A percentile compares a stretch with the other conserved stretches of the same genome.
Evolutionary conservation across 2,113 vertebrate genomes (phyloP).

Genomic region (Periophthalmodon schlosseri): DNA sequence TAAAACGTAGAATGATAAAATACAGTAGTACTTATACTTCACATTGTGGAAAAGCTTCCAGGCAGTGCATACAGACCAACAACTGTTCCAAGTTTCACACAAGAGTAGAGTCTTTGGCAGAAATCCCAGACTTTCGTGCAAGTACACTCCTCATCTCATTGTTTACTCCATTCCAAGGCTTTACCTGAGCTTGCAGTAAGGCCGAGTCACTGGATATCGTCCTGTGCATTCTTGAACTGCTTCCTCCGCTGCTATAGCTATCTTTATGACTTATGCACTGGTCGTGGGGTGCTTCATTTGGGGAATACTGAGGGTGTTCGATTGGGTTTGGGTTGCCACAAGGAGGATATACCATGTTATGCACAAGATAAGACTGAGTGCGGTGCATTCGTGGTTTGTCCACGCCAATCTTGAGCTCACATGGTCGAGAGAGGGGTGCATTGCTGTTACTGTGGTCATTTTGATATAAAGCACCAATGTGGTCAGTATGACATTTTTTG

Average conservation of each 20-base stretch:
- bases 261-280: slow-evolving; percentile 63
- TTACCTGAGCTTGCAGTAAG: slow-evolving; percentile 71
- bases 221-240: slow-evolving; percentile 65
- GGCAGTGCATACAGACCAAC: background rate
- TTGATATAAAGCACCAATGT: slow-evolving; percentile 72
- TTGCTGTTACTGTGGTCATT: slow-evolving; percentile 73
- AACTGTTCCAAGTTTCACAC: slow-evolving; percentile 70
- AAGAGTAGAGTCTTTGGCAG: slow-evolving; percentile 86
- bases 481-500: slow-evolving; percentile 47
- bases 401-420: slow-evolving; percentile 67
- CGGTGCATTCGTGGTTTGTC: slow-evolving; percentile 62
- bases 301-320: slow-evolving; percentile 60
- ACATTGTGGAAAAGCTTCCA: background rate
- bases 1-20: background rate
- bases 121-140: slow-evolving; percentile 69
- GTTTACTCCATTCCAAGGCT: slow-evolving; percentile 82
- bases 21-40: background rate
- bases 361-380: slow-evolving; percentile 74
- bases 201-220: slow-evolving; percentile 76
- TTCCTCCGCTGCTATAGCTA: slow-evolving; percentile 55
- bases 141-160: slow-evolving; percentile 83
- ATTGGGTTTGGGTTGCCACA: slow-evolving; percentile 63
- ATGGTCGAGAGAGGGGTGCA: slow-evolving; percentile 27
- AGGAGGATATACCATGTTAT: slow-evolving; percentile 72
- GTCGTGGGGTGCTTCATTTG: slow-evolving; percentile 52